Evolutionary conservation across 2,888 invertebrate species (phyloP), one percentile per base, ranked within the genome.

Genomic region (Oscheius sp.): DNA sequence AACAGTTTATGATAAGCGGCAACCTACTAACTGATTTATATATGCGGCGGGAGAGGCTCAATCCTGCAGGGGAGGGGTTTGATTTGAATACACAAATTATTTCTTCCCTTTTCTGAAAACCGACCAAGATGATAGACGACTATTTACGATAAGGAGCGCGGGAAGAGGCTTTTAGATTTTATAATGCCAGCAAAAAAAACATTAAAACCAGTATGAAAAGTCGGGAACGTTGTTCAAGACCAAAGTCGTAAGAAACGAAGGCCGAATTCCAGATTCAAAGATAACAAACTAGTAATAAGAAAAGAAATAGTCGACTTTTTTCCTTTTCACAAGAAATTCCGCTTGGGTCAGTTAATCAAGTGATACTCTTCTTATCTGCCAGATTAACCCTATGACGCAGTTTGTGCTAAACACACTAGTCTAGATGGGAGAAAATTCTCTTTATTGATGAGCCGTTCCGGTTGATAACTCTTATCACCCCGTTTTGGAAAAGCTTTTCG

Each of bases 1-100:
- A n/a, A n/a, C n/a, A n/a, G n/a, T n/a, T n/a, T n/a, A n/a, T n/a
- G n/a, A n/a, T n/a, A n/a, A 36, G 36, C 36, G 8, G 20, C 41
- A n/a, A n/a, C 41, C 41, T n/a, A n/a, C 20, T 41, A 41, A 41
- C 41, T 9, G 33, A 17, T 56, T 33, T 36, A 33, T 36, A 56
- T 41, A 44, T 30, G 26, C 44, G 41, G 41, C 26, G 44, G 44
- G 44, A 30, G 59, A 24, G 59, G 22, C n/a, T 12, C 30, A 44
- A 59, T n/a, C n/a, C n/a, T n/a, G n/a, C n/a, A n/a, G n/a, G 59
- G 41, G 59, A 26, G 59, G 54, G 33, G 20, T 30, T 33, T 54
- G 54, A 36, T 54, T 54, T 54, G 33, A 30, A 54, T 54, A 32
- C 20, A 22, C 47, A 12, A 14, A 9, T 36, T 9, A 9, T 36